These are phyloP conservation scores for Microctonus brassicae DNA, from an alignment of 2,888 invertebrate species.

Conservation along the genomic window DNA sequence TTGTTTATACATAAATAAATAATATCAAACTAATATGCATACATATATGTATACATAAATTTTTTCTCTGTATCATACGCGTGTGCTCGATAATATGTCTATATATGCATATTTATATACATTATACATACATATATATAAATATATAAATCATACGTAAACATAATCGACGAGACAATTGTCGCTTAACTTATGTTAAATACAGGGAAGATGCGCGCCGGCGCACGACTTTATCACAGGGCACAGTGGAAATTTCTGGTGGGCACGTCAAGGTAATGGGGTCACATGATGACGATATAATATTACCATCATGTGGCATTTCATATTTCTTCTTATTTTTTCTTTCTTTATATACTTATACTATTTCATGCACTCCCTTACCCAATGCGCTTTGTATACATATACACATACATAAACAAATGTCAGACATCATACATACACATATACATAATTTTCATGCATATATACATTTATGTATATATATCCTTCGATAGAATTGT, in stretches of 20 bases:
- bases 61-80: too few species aligned
- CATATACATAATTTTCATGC: not conserved
- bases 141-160: conserved; percentile 17
- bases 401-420: conserved; percentile 12
- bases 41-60: too few species aligned
- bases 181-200: conserved; percentile 49
- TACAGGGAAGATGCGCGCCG: conserved; percentile 49
- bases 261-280: conserved; percentile 59
- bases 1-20: conserved; percentile 10
- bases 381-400: not conserved
- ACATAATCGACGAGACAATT: conserved; percentile 41
- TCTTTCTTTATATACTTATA: conserved; percentile 9
- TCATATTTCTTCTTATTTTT: conserved; percentile 38
- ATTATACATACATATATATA: not conserved
- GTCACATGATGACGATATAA: conserved; percentile 39
- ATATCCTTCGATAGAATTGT: conserved; percentile 22
- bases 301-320: conserved; percentile 34
- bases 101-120: not conserved
- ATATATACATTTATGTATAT: not conserved
- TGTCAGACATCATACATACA: conserved; percentile 25
- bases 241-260: conserved; percentile 50
- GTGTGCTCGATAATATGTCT: not conserved
- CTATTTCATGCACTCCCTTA: not conserved
- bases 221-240: conserved; percentile 57
- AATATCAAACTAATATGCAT: conserved; percentile 12